Evolutionary conservation across 92 coral and sea anemone genomes (phyloP).

Genomic region (Scolanthus callimorphus): DNA sequence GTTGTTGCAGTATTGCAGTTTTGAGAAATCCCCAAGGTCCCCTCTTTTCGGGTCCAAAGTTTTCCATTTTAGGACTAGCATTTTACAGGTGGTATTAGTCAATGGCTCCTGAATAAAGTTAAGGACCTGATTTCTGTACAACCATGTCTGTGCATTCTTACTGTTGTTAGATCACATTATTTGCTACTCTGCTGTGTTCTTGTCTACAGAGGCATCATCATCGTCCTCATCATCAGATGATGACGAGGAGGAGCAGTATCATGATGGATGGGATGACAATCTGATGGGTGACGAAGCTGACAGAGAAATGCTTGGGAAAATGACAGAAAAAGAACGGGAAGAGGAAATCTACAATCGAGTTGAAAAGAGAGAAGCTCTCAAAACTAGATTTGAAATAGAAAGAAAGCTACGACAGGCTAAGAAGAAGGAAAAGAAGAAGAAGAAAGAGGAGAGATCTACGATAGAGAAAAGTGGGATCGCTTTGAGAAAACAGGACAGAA

Average conservation of each 20-base stretch:
- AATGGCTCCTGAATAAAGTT: too few relatives aligned
- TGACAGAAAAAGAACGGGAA: conserved; percentile 98
- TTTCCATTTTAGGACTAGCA: too few relatives aligned
- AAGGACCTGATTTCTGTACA: too few relatives aligned
- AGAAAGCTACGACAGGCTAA: conserved; percentile 78
- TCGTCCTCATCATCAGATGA: conserved; percentile 86
- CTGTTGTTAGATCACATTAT: too few relatives aligned
- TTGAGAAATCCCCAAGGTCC: too few relatives aligned
- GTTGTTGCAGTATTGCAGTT: too few relatives aligned
- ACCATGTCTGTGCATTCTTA: too few relatives aligned
- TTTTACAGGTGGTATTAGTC: too few relatives aligned
- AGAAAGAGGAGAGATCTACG: conserved; percentile 69
- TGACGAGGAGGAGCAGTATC: conserved; percentile 85
- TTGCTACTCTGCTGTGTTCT: too few relatives aligned
- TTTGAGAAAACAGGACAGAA: conserved; percentile 84
- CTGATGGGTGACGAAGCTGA: conserved; percentile 96
- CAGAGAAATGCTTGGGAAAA: conserved; percentile 84
- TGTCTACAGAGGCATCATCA: conserved; percentile 64
- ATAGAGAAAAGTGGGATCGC: conserved; percentile 78
- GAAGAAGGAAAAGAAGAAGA: conserved; percentile 89
- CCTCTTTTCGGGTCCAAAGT: too few relatives aligned
- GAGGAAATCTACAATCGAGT: conserved; percentile 89
- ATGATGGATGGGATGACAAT: conserved; percentile 94
- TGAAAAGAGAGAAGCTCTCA: conserved; percentile 95
- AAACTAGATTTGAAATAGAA: conserved; percentile 93